These are phyloP conservation scores for Drosophila mimica DNA, from an alignment of 2,888 invertebrate genomes.

Conservation along the genomic window DNA sequence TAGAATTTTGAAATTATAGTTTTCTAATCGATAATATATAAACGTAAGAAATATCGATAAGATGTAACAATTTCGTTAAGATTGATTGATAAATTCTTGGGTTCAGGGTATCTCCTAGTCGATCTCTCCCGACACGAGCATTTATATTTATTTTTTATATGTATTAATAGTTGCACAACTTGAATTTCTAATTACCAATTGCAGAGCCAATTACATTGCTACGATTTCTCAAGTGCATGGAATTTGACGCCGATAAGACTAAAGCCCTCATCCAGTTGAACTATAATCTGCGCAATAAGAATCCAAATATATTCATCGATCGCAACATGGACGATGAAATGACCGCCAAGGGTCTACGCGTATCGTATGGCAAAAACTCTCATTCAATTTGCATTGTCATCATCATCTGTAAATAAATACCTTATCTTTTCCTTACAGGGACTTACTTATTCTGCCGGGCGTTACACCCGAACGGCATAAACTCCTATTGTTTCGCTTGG, in stretches of 20 bases:
- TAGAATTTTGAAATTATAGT: neutral
- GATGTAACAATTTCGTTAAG: neutral
- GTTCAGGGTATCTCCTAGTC: neutral
- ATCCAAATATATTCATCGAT: constrained; percentile 86
- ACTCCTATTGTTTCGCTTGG: constrained; percentile 69
- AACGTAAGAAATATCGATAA: neutral
- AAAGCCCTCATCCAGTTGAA: constrained; percentile 80
- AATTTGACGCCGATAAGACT: constrained; percentile 72
- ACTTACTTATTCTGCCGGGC: constrained; percentile 75
- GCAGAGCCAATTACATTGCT: constrained; percentile 75
- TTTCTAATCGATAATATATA: neutral
- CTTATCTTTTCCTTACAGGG: constrained; percentile 51
- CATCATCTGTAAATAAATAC: neutral
- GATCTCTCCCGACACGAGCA: neutral
- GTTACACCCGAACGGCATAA: constrained; percentile 78
- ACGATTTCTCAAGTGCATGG: constrained; percentile 78
- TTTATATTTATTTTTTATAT: neutral
- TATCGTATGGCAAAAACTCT: constrained; percentile 56
- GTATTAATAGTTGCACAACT: constrained; percentile 20
- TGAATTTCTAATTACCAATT: constrained; percentile 21
- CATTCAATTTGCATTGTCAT: too few relatives aligned
- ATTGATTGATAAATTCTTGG: neutral
- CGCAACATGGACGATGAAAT: constrained; percentile 85
- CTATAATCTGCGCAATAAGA: constrained; percentile 86
- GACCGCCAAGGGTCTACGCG: constrained; percentile 53